Conservation (phyloP, 2,113 vertebrate species). For the Serinus canaria region DNA sequence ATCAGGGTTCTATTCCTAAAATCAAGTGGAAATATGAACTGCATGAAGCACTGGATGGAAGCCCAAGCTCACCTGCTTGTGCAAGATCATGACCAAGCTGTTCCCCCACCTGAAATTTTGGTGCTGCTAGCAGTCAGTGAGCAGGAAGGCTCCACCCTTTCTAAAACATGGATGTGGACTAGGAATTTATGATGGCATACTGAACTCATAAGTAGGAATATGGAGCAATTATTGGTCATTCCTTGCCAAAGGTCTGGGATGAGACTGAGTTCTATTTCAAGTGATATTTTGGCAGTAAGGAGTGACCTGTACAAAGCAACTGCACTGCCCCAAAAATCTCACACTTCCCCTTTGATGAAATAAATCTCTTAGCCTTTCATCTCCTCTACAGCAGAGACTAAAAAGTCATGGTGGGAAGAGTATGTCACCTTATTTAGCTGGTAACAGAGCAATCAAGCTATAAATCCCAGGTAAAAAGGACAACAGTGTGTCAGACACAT, state of each 20-base stretch:
- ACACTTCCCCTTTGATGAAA: background rate
- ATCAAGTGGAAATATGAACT: background rate
- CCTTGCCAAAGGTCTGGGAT: background rate
- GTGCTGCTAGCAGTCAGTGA: background rate
- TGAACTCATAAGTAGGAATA: background rate
- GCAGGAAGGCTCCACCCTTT: background rate
- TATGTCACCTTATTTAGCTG: background rate
- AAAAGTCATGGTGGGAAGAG: background rate
- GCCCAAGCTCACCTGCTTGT: background rate
- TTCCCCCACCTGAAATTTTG: background rate
- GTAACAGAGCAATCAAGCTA: background rate
- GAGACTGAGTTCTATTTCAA: background rate
- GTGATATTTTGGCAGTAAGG: background rate
- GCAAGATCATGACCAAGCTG: background rate
- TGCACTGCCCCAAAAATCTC: background rate
- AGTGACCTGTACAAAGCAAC: background rate
- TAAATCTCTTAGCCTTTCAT: background rate
- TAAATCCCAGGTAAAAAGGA: background rate
- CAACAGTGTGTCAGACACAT: background rate
- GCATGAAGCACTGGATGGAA: background rate
- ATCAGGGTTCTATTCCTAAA: background rate
- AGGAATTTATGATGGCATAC: background rate
- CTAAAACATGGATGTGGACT: background rate
- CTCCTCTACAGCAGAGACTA: background rate
- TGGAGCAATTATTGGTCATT: background rate